Evolutionary conservation across 2,888 invertebrate genomes (phyloP).

Genomic region (Polydrusus tereticollis): DNA sequence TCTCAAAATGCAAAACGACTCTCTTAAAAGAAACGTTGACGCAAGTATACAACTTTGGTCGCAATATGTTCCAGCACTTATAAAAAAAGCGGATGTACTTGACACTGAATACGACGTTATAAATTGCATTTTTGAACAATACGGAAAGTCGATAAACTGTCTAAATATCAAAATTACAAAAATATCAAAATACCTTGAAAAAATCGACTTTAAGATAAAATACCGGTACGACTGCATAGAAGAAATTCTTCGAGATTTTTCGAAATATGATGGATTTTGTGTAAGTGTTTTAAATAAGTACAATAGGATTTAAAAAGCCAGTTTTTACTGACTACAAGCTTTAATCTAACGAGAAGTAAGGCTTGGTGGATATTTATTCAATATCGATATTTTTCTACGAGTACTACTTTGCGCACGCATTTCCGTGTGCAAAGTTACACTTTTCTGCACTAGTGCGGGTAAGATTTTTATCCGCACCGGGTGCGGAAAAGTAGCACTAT

Average conservation of each 20-base stretch:
- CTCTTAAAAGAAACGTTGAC: conserved; percentile 12
- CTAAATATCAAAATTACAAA: conserved; percentile 41
- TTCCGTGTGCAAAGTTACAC: no score
- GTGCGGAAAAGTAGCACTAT: no score
- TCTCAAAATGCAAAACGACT: conserved; percentile 23
- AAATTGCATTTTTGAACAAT: conserved; percentile 24
- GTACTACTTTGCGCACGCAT: no score
- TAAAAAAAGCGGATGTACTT: conserved; percentile 23
- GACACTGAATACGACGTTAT: conserved; percentile 40
- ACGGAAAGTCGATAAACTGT: conserved; percentile 26
- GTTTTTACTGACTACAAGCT: no score
- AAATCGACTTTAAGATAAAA: conserved; percentile 39
- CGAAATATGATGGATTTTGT: conserved; percentile 17
- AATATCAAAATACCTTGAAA: conserved; percentile 36
- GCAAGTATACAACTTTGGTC: conserved; percentile 19
- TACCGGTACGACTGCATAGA: conserved; percentile 12
- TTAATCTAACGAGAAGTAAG: no score
- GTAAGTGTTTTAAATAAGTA: conserved; percentile 1
- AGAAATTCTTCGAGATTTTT: background rate
- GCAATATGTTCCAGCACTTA: conserved; percentile 3
- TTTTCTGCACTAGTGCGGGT: no score
- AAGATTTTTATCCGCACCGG: no score
- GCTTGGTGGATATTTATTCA: no score
- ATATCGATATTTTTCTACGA: no score
- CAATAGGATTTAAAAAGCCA: background rate